A percentile compares a stretch with the other conserved stretches of the same genome.
These are phyloP conservation scores for Nomada ferruginata DNA, from an alignment of 2,888 invertebrate genomes.

Conservation along the genomic window DNA sequence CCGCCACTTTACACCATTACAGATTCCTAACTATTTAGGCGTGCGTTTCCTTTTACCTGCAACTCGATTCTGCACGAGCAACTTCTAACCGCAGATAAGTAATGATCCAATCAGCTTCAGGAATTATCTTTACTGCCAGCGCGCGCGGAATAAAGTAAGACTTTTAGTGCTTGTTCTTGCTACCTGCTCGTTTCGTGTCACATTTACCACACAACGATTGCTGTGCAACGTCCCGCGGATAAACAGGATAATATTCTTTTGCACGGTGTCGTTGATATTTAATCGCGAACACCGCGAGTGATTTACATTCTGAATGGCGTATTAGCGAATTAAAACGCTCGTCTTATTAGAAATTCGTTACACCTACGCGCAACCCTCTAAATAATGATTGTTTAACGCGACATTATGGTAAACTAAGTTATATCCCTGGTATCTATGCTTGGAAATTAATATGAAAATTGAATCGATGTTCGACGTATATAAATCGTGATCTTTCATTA, in stretches of 20 bases:
- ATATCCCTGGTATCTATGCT: no score
- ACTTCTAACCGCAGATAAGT: conserved; percentile 66
- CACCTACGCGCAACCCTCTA: no score
- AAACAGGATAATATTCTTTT: conserved; percentile 52
- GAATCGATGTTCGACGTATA: no score
- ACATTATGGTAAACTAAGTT: no score
- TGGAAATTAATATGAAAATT: no score
- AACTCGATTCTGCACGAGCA: conserved; percentile 55
- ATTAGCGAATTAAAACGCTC: conserved; percentile 2
- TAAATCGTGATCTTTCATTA: no score
- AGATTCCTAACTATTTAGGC: conserved; percentile 28
- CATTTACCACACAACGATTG: conserved; percentile 49
- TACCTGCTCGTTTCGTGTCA: conserved; percentile 55
- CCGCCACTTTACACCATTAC: not conserved
- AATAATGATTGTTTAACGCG: no score
- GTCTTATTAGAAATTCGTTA: no score
- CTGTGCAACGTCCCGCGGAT: conserved; percentile 17
- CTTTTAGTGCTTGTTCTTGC: conserved; percentile 50
- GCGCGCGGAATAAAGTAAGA: conserved; percentile 40
- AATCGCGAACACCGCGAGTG: conserved; percentile 28
- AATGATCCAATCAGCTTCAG: conserved; percentile 72
- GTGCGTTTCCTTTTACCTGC: conserved; percentile 14
- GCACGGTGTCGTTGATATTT: conserved; percentile 32
- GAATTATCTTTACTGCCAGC: conserved; percentile 51
- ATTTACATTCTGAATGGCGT: conserved; percentile 35